Evolutionary conservation across 2,113 vertebrate genomes (phyloP).

Genomic region (Oryzias melastigma): DNA sequence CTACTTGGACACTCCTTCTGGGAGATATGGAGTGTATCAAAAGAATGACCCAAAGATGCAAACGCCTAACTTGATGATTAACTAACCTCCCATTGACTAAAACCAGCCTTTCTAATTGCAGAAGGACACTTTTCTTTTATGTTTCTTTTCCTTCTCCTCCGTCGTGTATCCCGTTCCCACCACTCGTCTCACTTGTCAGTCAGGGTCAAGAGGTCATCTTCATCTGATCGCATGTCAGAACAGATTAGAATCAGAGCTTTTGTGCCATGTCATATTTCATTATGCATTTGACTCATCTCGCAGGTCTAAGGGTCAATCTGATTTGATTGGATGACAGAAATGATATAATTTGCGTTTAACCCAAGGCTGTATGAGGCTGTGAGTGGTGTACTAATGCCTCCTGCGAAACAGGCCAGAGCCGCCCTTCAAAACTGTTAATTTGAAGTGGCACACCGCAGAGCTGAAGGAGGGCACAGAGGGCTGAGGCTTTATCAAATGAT

Average conservation of each 20-base stretch:
- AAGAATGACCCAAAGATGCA: conserved; percentile 37
- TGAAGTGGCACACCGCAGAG: conserved; percentile 66
- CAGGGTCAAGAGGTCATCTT: conserved; percentile 77
- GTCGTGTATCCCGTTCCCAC: conserved; percentile 68
- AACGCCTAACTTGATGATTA: conserved; percentile 51
- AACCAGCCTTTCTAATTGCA: conserved; percentile 50
- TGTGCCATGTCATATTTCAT: conserved; percentile 85
- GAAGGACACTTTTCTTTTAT: conserved; percentile 36
- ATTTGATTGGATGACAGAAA: conserved; percentile 85
- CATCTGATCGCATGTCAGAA: conserved; percentile 83
- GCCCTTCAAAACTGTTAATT: conserved; percentile 67
- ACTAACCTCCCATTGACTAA: conserved; percentile 48
- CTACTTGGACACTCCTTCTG: conserved; percentile 10
- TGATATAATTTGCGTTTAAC: conserved; percentile 81
- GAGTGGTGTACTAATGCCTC: conserved; percentile 61
- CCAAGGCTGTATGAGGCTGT: conserved; percentile 69
- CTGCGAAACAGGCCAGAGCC: conserved; percentile 76
- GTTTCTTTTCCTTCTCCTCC: conserved; percentile 45
- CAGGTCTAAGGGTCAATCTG: conserved; percentile 78
- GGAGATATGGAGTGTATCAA: conserved; percentile 17
- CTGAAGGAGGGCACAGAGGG: conserved; percentile 64
- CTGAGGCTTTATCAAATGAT: conserved; percentile 73
- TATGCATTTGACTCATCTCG: conserved; percentile 81
- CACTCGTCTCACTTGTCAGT: conserved; percentile 79
- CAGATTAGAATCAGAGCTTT: conserved; percentile 81